These are phyloP conservation scores for Channa maculata DNA, from an alignment of 2,113 vertebrate genomes.

Conservation along the genomic window DNA sequence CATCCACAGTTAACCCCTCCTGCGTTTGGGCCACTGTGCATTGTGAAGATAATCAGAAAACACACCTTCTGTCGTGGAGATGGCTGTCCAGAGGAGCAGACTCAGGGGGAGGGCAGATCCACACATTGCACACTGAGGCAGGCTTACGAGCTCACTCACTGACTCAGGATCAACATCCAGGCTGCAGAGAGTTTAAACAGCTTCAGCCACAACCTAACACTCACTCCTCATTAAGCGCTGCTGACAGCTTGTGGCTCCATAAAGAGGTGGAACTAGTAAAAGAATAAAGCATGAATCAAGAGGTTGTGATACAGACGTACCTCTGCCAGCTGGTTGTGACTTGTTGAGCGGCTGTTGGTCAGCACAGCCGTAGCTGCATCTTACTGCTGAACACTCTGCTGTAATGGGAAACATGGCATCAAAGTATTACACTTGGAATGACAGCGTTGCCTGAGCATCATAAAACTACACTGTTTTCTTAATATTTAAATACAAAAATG, in stretches of 20 bases:
- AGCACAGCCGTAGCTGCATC: constrained; percentile 46
- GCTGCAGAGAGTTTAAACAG: constrained; percentile 5
- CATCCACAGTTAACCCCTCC: no score
- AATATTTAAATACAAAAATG: not conserved
- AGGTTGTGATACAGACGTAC: constrained; percentile 7
- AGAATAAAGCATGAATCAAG: not conserved
- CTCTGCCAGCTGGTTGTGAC: constrained; percentile 33
- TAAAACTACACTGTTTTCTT: not conserved
- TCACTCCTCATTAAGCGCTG: constrained; percentile 7
- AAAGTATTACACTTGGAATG: constrained; percentile 32
- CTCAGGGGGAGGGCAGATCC: constrained; percentile 33
- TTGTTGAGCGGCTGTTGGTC: constrained; percentile 36
- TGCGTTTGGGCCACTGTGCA: no score
- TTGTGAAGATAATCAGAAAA: no score
- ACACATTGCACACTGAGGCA: constrained; percentile 49
- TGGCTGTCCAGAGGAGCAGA: constrained; percentile 59
- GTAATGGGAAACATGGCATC: constrained; percentile 18
- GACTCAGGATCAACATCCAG: constrained; percentile 44
- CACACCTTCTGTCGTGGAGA: constrained; percentile 41
- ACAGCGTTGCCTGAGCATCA: constrained; percentile 10
- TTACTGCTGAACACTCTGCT: constrained; percentile 17
- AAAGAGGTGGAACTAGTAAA: not conserved
- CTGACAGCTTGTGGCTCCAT: constrained; percentile 1
- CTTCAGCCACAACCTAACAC: not conserved
- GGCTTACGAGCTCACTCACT: constrained; percentile 20